These are phyloP conservation scores for Ormyrus labotus DNA, from an alignment of 2,888 invertebrate genomes.

Conservation along the genomic window DNA sequence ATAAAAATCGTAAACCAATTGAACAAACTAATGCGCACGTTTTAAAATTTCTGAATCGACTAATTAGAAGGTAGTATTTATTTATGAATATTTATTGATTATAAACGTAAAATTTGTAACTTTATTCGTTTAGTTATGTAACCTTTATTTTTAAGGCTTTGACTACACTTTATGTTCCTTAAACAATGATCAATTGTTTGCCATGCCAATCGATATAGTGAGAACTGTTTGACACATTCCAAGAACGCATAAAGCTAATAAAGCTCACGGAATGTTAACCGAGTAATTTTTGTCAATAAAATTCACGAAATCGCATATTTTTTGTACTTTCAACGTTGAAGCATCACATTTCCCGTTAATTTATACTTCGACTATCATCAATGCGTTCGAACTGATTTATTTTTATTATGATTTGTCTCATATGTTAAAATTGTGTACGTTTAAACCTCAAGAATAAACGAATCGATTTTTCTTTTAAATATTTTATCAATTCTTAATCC, in stretches of 20 bases:
- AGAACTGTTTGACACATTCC: constrained; percentile 1
- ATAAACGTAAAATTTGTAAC: not conserved
- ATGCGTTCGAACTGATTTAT: not conserved
- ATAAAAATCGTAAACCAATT: not conserved
- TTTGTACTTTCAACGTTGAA: not conserved
- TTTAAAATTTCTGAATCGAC: no score
- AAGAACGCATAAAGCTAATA: not conserved
- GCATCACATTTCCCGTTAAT: not conserved
- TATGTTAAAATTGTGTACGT: not conserved
- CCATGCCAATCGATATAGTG: not conserved
- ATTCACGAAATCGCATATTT: not conserved
- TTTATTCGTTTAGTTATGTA: constrained; percentile 9
- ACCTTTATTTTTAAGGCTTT: constrained; percentile 17
- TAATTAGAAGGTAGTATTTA: not conserved
- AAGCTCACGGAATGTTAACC: not conserved
- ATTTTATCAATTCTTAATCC: constrained; percentile 20
- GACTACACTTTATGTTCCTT: not conserved
- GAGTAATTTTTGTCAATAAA: not conserved
- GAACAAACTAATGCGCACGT: no score
- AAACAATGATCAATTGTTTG: constrained; percentile 6
- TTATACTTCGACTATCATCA: not conserved
- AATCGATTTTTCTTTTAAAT: no score
- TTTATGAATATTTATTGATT: constrained; percentile 4
- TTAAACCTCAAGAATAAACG: not conserved
- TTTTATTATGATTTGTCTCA: no score